Evolutionary conservation across 2,797 vertebrate genomes (phyloP).

Genomic region (Poeciliopsis infans): DNA sequence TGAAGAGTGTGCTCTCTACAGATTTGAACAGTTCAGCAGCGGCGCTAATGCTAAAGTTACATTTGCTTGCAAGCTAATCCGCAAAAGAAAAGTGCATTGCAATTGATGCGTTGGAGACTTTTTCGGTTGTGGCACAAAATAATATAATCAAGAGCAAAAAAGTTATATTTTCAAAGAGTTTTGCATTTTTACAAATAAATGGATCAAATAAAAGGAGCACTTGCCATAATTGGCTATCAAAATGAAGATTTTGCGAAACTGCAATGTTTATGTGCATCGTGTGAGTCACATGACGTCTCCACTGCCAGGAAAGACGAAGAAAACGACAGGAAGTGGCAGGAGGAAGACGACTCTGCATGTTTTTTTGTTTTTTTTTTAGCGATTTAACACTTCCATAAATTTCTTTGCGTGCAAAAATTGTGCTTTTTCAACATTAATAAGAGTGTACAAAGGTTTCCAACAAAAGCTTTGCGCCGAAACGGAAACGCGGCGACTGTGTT

Average conservation of each 20-base stretch:
- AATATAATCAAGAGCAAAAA: neutral
- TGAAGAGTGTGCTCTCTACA: neutral
- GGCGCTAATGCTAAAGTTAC: neutral
- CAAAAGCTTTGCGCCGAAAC: too few species aligned
- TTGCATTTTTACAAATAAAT: neutral
- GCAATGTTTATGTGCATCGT: too few species aligned
- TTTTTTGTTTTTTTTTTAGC: too few species aligned
- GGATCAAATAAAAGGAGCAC: neutral
- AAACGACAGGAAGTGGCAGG: too few species aligned
- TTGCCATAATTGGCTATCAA: neutral
- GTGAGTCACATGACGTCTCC: too few species aligned
- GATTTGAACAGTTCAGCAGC: neutral
- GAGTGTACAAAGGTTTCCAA: too few species aligned
- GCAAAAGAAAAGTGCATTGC: neutral
- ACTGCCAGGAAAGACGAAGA: too few species aligned
- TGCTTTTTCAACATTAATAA: too few species aligned
- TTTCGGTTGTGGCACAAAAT: neutral
- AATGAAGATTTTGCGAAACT: too few species aligned
- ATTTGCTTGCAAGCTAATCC: neutral
- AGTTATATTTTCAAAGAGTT: neutral
- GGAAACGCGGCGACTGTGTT: neutral
- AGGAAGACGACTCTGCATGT: too few species aligned
- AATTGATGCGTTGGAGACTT: neutral
- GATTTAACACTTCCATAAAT: too few species aligned
- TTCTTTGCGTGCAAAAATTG: too few species aligned